phyloP scores from a whole-genome alignment of 2,888 invertebrate genomes.

The Leucoma salicis region DNA sequence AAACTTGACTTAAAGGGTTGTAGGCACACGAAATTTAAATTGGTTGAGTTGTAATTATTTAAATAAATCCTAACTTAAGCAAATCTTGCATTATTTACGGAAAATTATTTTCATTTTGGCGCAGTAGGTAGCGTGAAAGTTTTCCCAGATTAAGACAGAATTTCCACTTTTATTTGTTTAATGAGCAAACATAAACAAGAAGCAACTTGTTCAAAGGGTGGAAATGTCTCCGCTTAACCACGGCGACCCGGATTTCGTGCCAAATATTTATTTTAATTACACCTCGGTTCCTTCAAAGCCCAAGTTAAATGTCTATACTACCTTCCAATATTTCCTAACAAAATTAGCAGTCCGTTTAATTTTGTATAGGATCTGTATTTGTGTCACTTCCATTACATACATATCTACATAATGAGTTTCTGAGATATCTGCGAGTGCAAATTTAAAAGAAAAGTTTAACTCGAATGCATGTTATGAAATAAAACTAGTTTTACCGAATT shows the following conservation, averaged over 20 bases:
- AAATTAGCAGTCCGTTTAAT: constrained; percentile 10
- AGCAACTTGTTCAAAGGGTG: constrained; percentile 79
- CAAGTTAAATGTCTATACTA: constrained; percentile 62
- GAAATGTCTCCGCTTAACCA: constrained; percentile 76
- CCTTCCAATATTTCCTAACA: constrained; percentile 54
- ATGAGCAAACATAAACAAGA: constrained; percentile 79
- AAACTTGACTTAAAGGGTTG: constrained; percentile 6
- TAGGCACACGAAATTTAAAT: constrained; percentile 18
- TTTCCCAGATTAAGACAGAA: constrained; percentile 63
- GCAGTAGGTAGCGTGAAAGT: constrained; percentile 50
- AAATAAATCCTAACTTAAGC: constrained; percentile 28
- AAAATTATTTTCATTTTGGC: constrained; percentile 42
- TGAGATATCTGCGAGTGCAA: no score
- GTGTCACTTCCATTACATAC: no score
- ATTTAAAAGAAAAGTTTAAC: no score
- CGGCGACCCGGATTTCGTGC: constrained; percentile 74
- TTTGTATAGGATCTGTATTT: no score
- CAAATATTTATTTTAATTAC: constrained; percentile 82
- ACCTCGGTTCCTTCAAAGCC: constrained; percentile 66
- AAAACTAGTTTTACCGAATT: no score
- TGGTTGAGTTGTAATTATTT: constrained; percentile 27
- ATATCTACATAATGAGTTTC: no score
- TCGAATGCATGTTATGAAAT: no score
- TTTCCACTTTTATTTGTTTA: constrained; percentile 75
- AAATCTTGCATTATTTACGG: constrained; percentile 38